Percentiles rank a stretch among this genome's conserved stretches.
These are phyloP conservation scores for Enteromius argenteus DNA, from an alignment of 2,797 vertebrate species.

Conservation along the genomic window DNA sequence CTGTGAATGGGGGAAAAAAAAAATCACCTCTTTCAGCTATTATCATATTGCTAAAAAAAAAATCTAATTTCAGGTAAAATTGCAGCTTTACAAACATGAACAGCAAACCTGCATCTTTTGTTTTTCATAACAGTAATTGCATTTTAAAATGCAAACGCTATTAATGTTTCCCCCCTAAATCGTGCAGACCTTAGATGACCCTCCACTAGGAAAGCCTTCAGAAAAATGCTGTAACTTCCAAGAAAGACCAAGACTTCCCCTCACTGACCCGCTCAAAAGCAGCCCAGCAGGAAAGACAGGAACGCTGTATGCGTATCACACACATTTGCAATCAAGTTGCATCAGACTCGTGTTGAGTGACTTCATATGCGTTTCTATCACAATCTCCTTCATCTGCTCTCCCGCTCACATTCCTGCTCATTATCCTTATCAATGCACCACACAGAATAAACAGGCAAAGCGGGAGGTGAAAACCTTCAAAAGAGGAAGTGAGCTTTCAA, in stretches of 20 bases:
- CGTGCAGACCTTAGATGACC: neutral
- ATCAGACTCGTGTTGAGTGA: neutral
- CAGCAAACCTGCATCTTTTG: neutral
- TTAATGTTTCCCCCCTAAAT: too few relatives aligned
- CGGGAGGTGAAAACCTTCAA: conserved; percentile 55
- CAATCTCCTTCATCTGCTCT: neutral
- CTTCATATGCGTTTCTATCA: neutral
- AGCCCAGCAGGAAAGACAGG: conserved; percentile 63
- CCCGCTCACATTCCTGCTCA: conserved; percentile 61
- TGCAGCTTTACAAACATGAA: neutral
- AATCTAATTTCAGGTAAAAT: neutral
- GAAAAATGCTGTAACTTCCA: neutral
- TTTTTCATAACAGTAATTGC: neutral
- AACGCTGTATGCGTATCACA: conserved; percentile 44
- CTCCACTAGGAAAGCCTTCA: neutral
- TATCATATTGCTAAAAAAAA: neutral
- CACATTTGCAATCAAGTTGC: neutral
- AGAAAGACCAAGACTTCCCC: neutral
- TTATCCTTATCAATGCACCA: conserved; percentile 58
- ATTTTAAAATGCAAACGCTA: neutral
- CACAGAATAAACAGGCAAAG: conserved; percentile 53
- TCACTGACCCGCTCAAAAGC: conserved; percentile 38
- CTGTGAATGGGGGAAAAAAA: neutral
- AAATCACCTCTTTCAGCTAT: neutral
- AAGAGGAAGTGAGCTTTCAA: conserved; percentile 63